These are phyloP conservation scores for Orestias chungarensis DNA, from an alignment of 2,797 vertebrate genomes.

Conservation along the genomic window DNA sequence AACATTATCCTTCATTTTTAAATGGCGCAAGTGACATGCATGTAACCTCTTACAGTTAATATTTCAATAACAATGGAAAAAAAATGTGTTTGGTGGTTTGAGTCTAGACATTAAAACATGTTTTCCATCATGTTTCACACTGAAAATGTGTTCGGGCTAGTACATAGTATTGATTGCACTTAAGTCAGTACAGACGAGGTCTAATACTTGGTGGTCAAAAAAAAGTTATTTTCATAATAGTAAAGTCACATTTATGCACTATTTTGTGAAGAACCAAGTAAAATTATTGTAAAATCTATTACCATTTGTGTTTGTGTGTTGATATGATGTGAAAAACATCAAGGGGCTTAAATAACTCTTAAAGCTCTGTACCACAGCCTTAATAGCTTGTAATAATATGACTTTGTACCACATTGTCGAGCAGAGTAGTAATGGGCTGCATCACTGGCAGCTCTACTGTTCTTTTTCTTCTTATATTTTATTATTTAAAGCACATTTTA, in stretches of 20 bases:
- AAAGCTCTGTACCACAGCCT: background rate
- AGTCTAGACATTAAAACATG: too few species aligned
- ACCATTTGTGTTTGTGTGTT: background rate
- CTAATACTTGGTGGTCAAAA: too few species aligned
- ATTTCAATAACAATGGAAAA: too few species aligned
- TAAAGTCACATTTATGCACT: too few species aligned
- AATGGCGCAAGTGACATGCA: too few species aligned
- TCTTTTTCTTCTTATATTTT: conserved; percentile 4
- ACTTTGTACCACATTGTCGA: conserved; percentile 1
- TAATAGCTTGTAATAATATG: background rate
- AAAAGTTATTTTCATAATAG: too few species aligned
- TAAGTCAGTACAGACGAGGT: background rate
- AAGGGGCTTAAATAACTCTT: background rate
- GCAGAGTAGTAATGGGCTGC: conserved; percentile 1
- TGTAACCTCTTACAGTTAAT: background rate
- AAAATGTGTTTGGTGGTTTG: too few species aligned
- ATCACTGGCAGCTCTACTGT: conserved; percentile 11
- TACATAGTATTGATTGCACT: background rate
- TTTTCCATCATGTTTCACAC: background rate
- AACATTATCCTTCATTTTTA: background rate
- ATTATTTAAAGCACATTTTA: background rate
- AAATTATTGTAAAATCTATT: background rate
- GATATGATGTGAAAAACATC: background rate
- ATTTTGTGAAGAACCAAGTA: background rate
- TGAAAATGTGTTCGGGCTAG: background rate